Evolutionary conservation across 2,888 invertebrate genomes (phyloP), one percentile per base, ranked within the genome.

Genomic region (Hirtodrosophila histrioides): DNA sequence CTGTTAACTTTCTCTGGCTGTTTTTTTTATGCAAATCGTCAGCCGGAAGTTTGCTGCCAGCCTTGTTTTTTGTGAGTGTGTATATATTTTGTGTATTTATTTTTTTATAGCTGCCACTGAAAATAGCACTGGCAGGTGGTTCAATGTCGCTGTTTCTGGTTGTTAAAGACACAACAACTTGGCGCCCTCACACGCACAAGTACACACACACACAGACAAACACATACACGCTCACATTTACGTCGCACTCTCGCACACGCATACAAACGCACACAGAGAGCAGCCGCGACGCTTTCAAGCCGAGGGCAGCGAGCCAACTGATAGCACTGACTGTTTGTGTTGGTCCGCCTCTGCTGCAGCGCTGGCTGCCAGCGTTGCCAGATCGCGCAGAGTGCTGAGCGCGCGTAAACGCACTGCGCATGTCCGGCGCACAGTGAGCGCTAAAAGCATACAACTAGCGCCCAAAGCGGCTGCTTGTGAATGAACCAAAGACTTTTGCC

Each of bases 231-330:
- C 35, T 36, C 11, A 27, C 24, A 9, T 50, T 41, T 35, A 48
- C 50, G 54, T 72, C 61, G 41, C 57, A 36, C 48, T 48, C 60
- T 40, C 58, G 41, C 31, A 56, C 63, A 44, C 60, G 40, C 37
- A 57, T 43, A 46, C 57, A 60, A 0, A 54, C 43, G 10, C 48
- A 48, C 7, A 33, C 39, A 54, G 73, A 40, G 7, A 53, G 43
- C 74, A 63, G 67, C 61, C 81, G 67, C 78, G 78, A 67, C 71
- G 78, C 51, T 77, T 63, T 49, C 76, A 43, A 66, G 78, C 50
- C 75, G 69, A 84, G 69, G 64, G 67, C 84, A 75, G 70, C 69
- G 41, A 75, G 78, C 82, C 78, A 73, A 82, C 82, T 82, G 85
- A 84, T 81, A 78, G 85, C 78, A 66, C 37, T 24, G 39, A 6